A percentile compares a stretch with the other conserved stretches of the same genome.
These are phyloP conservation scores for Drosophila mayaguana DNA, from an alignment of 2,888 invertebrate genomes.

Conservation along the genomic window DNA sequence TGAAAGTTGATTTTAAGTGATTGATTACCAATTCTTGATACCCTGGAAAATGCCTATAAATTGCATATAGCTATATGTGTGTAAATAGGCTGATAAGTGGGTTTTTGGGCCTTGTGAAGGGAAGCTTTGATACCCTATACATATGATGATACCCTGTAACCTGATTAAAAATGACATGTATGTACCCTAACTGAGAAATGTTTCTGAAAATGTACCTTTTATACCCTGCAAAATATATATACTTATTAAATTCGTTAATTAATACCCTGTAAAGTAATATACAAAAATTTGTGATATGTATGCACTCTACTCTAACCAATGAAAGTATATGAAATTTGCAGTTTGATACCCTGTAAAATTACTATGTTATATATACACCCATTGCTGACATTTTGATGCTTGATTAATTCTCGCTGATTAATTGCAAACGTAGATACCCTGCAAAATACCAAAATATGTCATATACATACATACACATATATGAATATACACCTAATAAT, in stretches of 20 bases:
- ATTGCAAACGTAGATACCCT: background rate
- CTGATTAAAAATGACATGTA: background rate
- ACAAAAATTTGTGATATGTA: no score
- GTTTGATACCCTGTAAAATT: background rate
- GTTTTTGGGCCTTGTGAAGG: constrained; percentile 41
- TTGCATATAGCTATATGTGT: constrained; percentile 2
- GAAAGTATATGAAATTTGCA: no score
- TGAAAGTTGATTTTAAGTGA: constrained; percentile 63
- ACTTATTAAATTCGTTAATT: no score
- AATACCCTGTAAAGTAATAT: background rate
- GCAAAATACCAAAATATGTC: background rate
- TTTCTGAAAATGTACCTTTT: no score
- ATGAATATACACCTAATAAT: background rate
- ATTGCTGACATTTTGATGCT: background rate
- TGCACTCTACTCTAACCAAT: background rate
- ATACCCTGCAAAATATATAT: no score
- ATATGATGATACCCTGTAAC: background rate
- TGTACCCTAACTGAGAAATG: no score
- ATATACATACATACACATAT: background rate
- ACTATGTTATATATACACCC: background rate
- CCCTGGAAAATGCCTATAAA: background rate
- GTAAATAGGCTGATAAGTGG: constrained; percentile 20
- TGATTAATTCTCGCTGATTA: background rate
- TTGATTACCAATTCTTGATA: constrained; percentile 53
- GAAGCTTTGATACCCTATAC: constrained; percentile 17